Conservation (phyloP, 1,140 invertebrate genomes). For the Himalopsyche phryganea region DNA sequence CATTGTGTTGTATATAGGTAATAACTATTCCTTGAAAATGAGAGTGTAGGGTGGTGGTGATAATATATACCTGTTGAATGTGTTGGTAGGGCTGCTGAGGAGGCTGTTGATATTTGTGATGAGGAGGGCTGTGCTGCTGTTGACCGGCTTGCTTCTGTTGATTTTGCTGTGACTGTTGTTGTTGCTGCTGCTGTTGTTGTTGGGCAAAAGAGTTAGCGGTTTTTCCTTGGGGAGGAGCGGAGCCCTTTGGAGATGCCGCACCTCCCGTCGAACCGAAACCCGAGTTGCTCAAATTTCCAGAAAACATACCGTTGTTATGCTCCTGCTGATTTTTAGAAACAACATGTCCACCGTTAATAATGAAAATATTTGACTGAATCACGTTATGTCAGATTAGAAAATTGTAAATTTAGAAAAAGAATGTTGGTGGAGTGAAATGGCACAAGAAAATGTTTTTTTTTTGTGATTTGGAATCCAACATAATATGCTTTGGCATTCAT, state of each 20-base stretch:
- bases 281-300: conserved; percentile 7
- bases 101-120: conserved; percentile 45
- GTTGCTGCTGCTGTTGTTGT: background rate
- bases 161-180: background rate
- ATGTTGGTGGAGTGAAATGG: background rate
- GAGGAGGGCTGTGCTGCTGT: conserved; percentile 44
- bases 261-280: background rate
- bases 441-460: background rate
- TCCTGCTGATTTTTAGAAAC: conserved; percentile 20
- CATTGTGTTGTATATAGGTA: too few species aligned
- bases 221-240: conserved; percentile 19
- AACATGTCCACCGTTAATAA: too few species aligned
- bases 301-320: conserved; percentile 33
- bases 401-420: too few species aligned
- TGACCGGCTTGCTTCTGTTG: background rate
- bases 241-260: conserved; percentile 11
- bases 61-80: conserved; percentile 33
- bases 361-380: too few species aligned
- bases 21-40: too few species aligned
- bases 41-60: background rate
- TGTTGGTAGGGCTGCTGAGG: conserved; percentile 18
- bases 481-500: background rate
- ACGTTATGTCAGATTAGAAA: too few species aligned
- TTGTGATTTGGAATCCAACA: background rate
- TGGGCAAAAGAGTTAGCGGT: background rate